These are phyloP conservation scores for Lepus oiostolus DNA, from an alignment of 2,797 vertebrate species.

Conservation along the genomic window DNA sequence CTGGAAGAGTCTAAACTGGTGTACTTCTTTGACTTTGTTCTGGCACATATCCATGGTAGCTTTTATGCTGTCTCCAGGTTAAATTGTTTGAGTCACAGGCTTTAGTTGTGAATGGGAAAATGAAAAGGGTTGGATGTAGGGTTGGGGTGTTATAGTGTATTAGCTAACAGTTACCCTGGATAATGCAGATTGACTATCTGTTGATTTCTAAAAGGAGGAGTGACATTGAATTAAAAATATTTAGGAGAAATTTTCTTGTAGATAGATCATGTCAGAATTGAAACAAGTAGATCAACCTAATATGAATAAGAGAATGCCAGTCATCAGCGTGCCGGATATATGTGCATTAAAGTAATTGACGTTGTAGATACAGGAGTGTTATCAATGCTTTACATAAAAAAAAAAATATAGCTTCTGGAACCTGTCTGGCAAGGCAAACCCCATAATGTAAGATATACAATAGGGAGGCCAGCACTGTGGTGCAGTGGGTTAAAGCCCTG, in stretches of 20 bases:
- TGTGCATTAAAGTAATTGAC: background rate
- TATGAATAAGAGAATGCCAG: background rate
- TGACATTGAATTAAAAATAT: background rate
- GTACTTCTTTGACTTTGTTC: constrained; percentile 11
- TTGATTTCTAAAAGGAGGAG: constrained; percentile 6
- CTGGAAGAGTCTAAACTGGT: background rate
- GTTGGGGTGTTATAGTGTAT: background rate
- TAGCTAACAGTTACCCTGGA: background rate
- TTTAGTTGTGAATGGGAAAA: constrained; percentile 52
- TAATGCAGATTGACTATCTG: background rate
- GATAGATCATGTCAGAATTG: background rate
- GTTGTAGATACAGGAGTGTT: constrained; percentile 1
- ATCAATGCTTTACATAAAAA: constrained; percentile 3
- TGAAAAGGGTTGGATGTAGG: constrained; percentile 28
- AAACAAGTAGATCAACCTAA: background rate
- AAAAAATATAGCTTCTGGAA: constrained; percentile 47
- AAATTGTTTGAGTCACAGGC: constrained; percentile 59
- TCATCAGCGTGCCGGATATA: background rate
- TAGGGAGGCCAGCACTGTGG: background rate
- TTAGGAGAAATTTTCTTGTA: constrained; percentile 22
- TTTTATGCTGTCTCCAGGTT: constrained; percentile 29
- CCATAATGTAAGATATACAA: background rate
- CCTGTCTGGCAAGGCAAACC: background rate
- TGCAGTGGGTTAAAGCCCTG: too few relatives aligned
- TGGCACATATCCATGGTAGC: background rate